Conservation (phyloP, 2,888 invertebrate species). For the Heteromyza rotundicornis region DNA sequence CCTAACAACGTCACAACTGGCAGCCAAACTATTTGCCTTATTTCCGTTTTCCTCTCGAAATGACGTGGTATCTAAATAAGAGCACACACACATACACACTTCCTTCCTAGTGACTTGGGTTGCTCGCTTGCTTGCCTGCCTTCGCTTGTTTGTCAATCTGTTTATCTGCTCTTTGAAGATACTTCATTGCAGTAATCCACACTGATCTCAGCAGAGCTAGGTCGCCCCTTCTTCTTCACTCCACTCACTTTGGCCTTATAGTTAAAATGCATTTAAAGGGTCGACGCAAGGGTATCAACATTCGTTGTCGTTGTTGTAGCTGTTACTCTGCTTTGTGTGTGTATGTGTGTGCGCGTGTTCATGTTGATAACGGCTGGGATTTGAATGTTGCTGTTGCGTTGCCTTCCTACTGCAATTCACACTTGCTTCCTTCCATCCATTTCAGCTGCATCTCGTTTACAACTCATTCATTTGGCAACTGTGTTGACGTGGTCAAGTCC, state of each 20-base stretch:
- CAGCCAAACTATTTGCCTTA: no score
- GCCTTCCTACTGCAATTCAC: background rate
- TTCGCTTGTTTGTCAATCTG: slow-evolving; percentile 52
- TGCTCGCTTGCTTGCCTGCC: background rate
- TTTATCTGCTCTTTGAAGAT: slow-evolving; percentile 44
- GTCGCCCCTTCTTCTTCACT: background rate
- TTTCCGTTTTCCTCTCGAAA: no score
- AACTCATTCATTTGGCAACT: background rate
- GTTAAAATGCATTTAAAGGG: background rate
- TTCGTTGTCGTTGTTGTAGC: background rate
- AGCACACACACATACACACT: background rate
- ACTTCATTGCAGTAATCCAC: slow-evolving; percentile 11
- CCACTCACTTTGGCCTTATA: background rate
- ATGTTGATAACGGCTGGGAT: background rate
- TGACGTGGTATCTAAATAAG: no score
- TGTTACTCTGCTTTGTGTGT: background rate
- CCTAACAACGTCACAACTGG: no score
- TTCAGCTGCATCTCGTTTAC: background rate
- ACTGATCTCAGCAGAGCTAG: background rate
- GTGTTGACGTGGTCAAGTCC: background rate
- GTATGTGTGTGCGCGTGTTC: background rate
- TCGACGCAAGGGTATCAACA: background rate
- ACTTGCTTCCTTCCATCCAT: background rate
- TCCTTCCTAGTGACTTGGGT: slow-evolving; percentile 42
- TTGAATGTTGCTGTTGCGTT: slow-evolving; percentile 28